Evolutionary conservation across 2,888 invertebrate species (phyloP), one percentile per base, ranked within the genome.

Genomic region (Euplagia quadripunctaria): DNA sequence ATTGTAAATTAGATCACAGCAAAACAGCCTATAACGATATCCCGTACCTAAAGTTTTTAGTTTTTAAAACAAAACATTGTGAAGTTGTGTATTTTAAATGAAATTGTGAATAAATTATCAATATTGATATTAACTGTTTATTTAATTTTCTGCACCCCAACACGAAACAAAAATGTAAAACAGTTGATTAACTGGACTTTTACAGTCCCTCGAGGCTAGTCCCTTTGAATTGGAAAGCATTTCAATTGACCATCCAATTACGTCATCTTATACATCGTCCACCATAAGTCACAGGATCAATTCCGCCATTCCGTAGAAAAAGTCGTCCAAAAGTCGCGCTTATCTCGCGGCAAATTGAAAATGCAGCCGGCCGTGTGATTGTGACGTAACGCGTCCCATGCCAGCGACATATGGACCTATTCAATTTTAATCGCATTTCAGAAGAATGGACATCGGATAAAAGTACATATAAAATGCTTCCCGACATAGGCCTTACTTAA

Each of bases 81-180:
- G 95, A 95, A 95, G 91, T 96, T 95, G 95, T 95, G 96, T 96
- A 96, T 95, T 95, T 96, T 96, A 95, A 95, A 95, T 95, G 94
- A 95, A 95, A 95, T 95, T 95, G 95, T 95, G 94, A 96, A 95
- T 96, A 96, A 96, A 95, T 94, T 95, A 95, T 96, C 95, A 95
- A 94, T 94, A 96, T 94, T 95, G 95, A 95, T 95, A 95, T 94
- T 94, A 92, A 86, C 87, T 79, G 83, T 83, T 82, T 81, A 89
- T 90, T 92, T 91, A 63, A 78, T 79, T 79, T 31, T 77, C 42
- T 52, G 17, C 55, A 68, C 71, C 65, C 68, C 61, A 70, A 71
- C 11, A 73, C 79, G 64, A 72, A 78, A 71, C 68, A 43, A 52
- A 43, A 68, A 74, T 73, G 65, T 72, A 70, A 77, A 68, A 55